Base-by-base conservation (phyloP, 1,140 invertebrate genomes). In the Drosophila bocqueti region DNA sequence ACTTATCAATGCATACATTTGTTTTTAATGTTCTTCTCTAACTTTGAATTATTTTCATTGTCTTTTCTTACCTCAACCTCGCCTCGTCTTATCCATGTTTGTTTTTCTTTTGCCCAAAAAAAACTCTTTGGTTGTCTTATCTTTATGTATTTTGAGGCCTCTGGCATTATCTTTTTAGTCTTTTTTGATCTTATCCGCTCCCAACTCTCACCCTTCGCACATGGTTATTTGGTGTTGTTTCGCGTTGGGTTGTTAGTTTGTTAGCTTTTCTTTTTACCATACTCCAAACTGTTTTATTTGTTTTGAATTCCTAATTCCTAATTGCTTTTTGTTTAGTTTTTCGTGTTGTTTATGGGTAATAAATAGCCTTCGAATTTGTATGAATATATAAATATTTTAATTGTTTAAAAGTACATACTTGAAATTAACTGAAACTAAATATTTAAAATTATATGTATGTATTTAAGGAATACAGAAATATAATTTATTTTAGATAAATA, bases 131-230 rank as follows among this genome's bases (percentile, higher is more conserved):
- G 50, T 54, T 29, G 24, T 24, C 63, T 69, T 68, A 68, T 72
- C 64, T 46, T 24, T 47, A 38, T 67, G 67, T 67, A 24, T 58
- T 47, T 68, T 38, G 50, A 47, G 50, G 50, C 43, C 50, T 47
- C 43, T 45, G 36, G 40, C 45, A 71, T 69, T 72, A 68, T 71
- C 68, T 72, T 42, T n/a, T 18, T 36, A 50, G 13, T 72, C 13
- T 26, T 71, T 72, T 69, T 71, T 67, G 63, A 71, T 71, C 67
- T 71, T 71, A 71, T 71, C 67, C 67, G 67, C 63, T 43, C 13
- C 43, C 31, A 50, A 31, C 42, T 57, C 64, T 46, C 64, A 38
- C 26, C 63, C 54, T 24, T 65, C 40, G 36, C 61, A 55, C 60
- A 49, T 61, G 47, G 18, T 36, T 71, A 31, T 68, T 71, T 71